phyloP scores from a whole-genome alignment of 2,113 vertebrate genomes.

The Pteropus alecto region DNA sequence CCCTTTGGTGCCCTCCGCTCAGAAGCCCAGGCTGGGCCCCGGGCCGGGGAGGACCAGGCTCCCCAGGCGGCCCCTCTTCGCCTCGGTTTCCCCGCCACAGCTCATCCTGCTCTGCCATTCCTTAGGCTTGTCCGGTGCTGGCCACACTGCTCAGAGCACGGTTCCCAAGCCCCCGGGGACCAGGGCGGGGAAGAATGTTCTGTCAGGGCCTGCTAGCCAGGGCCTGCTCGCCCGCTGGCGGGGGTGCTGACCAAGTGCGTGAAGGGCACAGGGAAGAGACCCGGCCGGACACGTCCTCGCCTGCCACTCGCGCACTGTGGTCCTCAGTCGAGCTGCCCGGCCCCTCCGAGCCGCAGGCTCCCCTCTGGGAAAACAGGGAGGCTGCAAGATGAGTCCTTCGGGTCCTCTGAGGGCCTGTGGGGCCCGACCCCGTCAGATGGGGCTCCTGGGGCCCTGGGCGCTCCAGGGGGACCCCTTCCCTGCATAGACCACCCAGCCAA shows the following conservation, averaged over 20 bases:
- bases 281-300: fast-evolving
- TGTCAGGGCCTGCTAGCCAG: neutral
- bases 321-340: neutral
- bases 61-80: too few species aligned
- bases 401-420: neutral
- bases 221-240: neutral
- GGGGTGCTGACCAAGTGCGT: neutral
- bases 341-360: neutral
- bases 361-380: neutral
- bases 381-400: neutral
- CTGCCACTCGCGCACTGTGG: neutral
- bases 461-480: neutral
- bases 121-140: fast-evolving
- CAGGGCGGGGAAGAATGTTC: neutral
- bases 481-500: fast-evolving
- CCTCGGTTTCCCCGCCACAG: neutral
- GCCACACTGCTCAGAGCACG: neutral
- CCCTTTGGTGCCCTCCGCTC: neutral
- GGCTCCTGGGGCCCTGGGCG: neutral
- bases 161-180: neutral
- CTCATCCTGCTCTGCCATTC: neutral
- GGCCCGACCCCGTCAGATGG: neutral
- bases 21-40: neutral
- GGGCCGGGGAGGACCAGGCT: fast-evolving
- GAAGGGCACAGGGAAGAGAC: neutral